Conservation (phyloP, 2,113 vertebrate species). For the Mesocricetus auratus region DNA sequence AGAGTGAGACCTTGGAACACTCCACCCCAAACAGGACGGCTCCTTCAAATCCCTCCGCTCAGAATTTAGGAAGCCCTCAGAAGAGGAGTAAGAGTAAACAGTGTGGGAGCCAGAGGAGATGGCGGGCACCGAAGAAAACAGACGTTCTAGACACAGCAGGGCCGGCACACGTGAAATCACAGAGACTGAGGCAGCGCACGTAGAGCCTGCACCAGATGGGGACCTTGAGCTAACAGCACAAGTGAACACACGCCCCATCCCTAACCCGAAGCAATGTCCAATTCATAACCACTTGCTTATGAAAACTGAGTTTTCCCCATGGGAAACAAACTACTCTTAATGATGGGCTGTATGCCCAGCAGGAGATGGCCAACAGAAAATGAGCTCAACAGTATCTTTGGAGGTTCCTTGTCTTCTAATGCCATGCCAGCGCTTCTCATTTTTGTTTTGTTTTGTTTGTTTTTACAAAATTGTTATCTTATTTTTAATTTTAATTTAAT, state of each 20-base stretch:
- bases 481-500: background rate
- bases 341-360: background rate
- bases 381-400: too few species aligned
- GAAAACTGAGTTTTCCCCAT: background rate
- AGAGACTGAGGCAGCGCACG: background rate
- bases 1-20: background rate
- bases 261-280: background rate
- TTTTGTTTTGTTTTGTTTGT: too few species aligned
- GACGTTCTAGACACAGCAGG: background rate
- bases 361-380: background rate
- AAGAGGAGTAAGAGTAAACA: background rate
- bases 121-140: too few species aligned
- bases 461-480: background rate
- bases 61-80: background rate
- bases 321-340: background rate
- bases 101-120: background rate
- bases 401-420: background rate
- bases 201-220: background rate
- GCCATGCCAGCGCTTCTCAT: too few species aligned
- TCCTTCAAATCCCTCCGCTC: background rate
- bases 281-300: background rate
- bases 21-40: background rate
- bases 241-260: background rate
- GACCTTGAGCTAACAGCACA: background rate
- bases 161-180: background rate